Conservation (phyloP, 2,888 invertebrate species). For the Pomacea canaliculata region DNA sequence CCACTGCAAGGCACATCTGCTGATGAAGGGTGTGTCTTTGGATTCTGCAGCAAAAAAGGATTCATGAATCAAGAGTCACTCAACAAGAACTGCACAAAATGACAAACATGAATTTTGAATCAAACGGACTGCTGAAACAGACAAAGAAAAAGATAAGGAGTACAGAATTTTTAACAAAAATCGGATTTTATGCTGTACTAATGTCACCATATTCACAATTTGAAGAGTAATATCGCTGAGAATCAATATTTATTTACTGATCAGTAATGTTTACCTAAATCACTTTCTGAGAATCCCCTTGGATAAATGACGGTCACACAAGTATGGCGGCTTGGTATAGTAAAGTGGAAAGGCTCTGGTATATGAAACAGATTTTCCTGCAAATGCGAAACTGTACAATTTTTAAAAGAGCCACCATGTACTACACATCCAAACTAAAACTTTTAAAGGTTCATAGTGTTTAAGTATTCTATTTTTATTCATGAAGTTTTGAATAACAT, state of each 20-base stretch:
- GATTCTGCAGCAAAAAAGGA: slow-evolving; percentile 22
- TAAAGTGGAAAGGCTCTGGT: slow-evolving; percentile 82
- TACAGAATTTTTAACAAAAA: neutral
- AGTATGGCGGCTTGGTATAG: slow-evolving; percentile 80
- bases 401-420: no score
- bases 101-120: neutral
- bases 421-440: no score
- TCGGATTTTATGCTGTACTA: no score
- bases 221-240: no score
- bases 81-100: neutral
- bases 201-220: no score
- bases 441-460: no score
- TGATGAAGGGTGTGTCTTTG: slow-evolving; percentile 77
- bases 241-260: no score
- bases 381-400: slow-evolving; percentile 18
- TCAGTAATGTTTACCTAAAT: slow-evolving; percentile 74
- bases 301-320: slow-evolving; percentile 83
- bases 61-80: neutral
- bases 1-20: slow-evolving; percentile 78
- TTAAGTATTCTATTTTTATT: no score
- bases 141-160: neutral
- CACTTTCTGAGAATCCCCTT: slow-evolving; percentile 77
- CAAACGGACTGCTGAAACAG: neutral
- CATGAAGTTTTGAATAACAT: no score
- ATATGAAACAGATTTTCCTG: slow-evolving; percentile 72